Conservation (phyloP, 2,797 vertebrate species). For the Danio tinwini region DNA sequence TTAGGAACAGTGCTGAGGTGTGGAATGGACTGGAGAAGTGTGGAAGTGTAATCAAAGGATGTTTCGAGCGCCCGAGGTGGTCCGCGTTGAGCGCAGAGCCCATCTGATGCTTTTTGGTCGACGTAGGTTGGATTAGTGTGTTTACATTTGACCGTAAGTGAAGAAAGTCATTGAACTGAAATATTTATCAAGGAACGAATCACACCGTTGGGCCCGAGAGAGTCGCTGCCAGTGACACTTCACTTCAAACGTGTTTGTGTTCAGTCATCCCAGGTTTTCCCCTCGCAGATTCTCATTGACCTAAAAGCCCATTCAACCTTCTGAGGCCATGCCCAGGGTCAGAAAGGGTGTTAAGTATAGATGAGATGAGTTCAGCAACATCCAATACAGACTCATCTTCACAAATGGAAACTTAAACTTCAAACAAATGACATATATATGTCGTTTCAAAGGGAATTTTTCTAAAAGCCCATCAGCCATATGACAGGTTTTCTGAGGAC, state of each 20-base stretch:
- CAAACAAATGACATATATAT: conserved; percentile 22
- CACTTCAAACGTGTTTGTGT: conserved; percentile 24
- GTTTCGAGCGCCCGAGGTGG: background rate
- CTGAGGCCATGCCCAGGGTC: conserved; percentile 38
- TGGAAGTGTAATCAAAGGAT: conserved; percentile 40
- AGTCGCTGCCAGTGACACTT: conserved; percentile 37
- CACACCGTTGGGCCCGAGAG: conserved; percentile 7
- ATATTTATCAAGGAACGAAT: conserved; percentile 50
- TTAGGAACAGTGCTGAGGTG: conserved; percentile 35
- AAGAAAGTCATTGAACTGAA: conserved; percentile 41
- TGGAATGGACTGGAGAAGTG: conserved; percentile 13
- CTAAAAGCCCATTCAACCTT: conserved; percentile 54
- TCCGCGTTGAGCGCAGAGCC: background rate
- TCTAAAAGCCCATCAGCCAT: conserved; percentile 32
- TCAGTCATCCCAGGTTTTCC: conserved; percentile 43
- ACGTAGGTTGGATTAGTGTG: background rate
- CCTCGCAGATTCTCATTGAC: conserved; percentile 50
- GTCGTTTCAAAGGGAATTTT: conserved; percentile 45
- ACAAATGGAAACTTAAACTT: conserved; percentile 34
- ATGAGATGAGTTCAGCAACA: conserved; percentile 17
- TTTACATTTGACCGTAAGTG: conserved; percentile 38
- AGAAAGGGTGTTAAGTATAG: conserved; percentile 35
- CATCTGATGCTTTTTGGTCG: conserved; percentile 6
- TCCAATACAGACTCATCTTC: conserved; percentile 14
- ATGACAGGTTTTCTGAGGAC: conserved; percentile 34